Base-by-base conservation (phyloP, 2,888 invertebrate genomes). In the Drosophila affinis region DNA sequence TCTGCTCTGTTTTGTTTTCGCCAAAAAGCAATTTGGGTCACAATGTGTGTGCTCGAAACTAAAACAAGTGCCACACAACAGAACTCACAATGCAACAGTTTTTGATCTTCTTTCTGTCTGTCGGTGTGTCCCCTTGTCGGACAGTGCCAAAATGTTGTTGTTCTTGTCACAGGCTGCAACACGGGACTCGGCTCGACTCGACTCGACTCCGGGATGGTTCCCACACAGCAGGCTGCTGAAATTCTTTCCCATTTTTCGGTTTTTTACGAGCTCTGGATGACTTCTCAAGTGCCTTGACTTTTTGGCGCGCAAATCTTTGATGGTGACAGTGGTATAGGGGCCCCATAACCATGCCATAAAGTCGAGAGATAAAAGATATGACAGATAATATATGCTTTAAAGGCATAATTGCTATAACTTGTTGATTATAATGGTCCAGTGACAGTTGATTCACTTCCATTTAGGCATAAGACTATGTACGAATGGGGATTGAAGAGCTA, bases 171-270 rank as follows among this genome's bases (percentile, higher is more conserved):
- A 87, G 87, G 85, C 79, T 81, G 81, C 82, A 75, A 39, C 39
- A 67, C 69, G 57, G 57, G 75, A 76, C 74, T 18, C 78, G 70
- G 81, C 79, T 81, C 39, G 14, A 68, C 68, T 68, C 69, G 74
- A 75, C 74, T 18, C 76, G 72, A 83, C 76, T 81, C 39, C n/a
- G 14, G 14, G 0, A n/a, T 60, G 87, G 89, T 85, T 85, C 85
- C 87, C 85, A 85, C 85, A 85, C 89, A 85, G 85, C 85, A 71
- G 85, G 85, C 82, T 64, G 69, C 78, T 88, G 71, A 68, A 71
- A 62, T 64, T 65, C 55, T 77, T 46, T 57, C 75, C 45, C 60
- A 48, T 74, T 48, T 69, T 65, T 68, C 55, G 53, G 52, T 58
- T 69, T 62, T 73, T 75, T 67, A 75, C 69, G 72, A 72, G 60